Percentiles rank a stretch among this genome's conserved stretches.
phyloP scores from a whole-genome alignment of 2,888 invertebrate species.

The Tipula unca region DNA sequence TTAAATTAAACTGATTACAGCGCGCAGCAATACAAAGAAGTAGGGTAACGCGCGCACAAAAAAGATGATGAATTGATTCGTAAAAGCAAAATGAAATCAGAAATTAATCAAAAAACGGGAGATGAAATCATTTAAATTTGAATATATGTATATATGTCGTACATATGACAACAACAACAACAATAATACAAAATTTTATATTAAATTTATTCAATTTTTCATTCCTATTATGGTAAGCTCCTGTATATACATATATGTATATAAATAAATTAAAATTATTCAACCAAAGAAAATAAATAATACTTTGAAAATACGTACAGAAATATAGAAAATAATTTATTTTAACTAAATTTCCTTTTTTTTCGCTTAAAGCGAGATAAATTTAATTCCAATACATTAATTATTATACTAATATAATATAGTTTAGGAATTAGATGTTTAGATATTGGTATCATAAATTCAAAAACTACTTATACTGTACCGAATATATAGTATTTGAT shows the following conservation, averaged over 20 bases:
- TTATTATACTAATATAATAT: background rate
- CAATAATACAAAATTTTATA: background rate
- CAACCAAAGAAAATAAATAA: background rate
- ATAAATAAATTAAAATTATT: background rate
- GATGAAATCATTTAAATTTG: background rate
- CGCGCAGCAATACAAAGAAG: background rate
- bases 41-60: background rate
- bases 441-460: background rate
- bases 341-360: background rate
- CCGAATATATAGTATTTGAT: no score
- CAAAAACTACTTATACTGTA: background rate
- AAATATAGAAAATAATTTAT: background rate
- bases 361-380: background rate
- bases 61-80: background rate
- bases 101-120: background rate
- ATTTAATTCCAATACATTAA: background rate
- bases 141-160: background rate
- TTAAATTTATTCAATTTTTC: background rate
- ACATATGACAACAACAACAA: background rate
- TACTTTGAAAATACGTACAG: background rate
- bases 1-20: slow-evolving; percentile 3
- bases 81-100: background rate
- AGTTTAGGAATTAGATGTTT: background rate
- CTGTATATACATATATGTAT: background rate
- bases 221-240: background rate